Conservation (phyloP, 2,888 invertebrate genomes). For the Monoplex corrugatus region DNA sequence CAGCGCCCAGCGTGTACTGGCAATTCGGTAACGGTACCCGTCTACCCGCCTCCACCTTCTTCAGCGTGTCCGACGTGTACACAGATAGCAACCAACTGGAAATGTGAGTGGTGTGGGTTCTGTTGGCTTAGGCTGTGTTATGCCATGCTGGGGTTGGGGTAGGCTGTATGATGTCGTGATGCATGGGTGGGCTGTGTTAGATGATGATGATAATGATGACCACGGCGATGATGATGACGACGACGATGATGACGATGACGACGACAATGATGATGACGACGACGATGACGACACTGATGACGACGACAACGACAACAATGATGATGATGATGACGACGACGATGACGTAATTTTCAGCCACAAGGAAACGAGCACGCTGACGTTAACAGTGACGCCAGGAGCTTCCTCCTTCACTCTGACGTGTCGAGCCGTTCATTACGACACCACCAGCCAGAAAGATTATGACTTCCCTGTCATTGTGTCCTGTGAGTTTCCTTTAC, state of each 20-base stretch:
- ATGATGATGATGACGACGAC: background rate
- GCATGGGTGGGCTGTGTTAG: background rate
- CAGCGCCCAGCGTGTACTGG: background rate
- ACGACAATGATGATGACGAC: background rate
- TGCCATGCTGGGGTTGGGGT: background rate
- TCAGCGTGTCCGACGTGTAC: background rate
- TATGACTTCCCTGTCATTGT: conserved; percentile 10
- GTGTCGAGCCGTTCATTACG: conserved; percentile 6
- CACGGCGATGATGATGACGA: background rate
- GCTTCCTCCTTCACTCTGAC: conserved; percentile 3
- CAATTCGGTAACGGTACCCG: conserved; percentile 33
- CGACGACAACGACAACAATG: background rate
- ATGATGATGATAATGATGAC: background rate
- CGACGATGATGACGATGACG: background rate
- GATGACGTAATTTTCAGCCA: conserved; percentile 17
- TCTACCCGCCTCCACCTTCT: background rate
- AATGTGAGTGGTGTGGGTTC: background rate
- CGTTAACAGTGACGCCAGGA: conserved; percentile 13
- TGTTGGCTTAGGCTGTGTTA: background rate
- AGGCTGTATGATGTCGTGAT: background rate
- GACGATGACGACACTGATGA: background rate
- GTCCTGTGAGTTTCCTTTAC: conserved; percentile 3
- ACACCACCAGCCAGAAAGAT: background rate
- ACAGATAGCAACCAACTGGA: conserved; percentile 31
- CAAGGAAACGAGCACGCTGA: conserved; percentile 11